Percentiles rank a stretch among this genome's conserved stretches.
phyloP scores from a whole-genome alignment of 2,888 invertebrate species.

The Melikaiella ostensackeni region DNA sequence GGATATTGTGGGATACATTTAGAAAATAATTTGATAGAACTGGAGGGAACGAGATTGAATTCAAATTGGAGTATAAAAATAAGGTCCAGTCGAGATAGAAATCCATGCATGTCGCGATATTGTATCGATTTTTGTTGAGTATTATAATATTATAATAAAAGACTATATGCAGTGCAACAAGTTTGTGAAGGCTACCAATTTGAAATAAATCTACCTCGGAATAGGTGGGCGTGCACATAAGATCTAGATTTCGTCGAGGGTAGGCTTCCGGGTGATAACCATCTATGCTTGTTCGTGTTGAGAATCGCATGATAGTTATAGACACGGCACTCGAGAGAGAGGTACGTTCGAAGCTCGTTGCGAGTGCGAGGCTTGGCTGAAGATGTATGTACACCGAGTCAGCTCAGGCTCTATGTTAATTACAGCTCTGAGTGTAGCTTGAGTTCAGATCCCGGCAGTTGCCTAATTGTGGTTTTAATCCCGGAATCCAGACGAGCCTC shows the following conservation, averaged over 20 bases:
- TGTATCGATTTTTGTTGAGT: too few relatives aligned
- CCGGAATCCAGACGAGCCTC: slow-evolving; percentile 49
- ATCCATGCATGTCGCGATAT: too few relatives aligned
- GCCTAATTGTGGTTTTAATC: slow-evolving; percentile 57
- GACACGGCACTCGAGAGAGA: slow-evolving; percentile 35
- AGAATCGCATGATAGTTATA: slow-evolving; percentile 53
- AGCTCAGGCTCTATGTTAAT: slow-evolving; percentile 46
- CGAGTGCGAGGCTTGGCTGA: slow-evolving; percentile 25
- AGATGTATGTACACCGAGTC: slow-evolving; percentile 45
- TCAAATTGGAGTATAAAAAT: too few relatives aligned
- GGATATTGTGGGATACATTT: too few relatives aligned
- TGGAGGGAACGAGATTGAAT: too few relatives aligned
- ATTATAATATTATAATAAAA: neutral
- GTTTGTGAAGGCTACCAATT: neutral
- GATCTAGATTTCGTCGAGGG: slow-evolving; percentile 26
- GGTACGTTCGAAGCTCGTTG: slow-evolving; percentile 28
- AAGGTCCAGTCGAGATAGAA: too few relatives aligned
- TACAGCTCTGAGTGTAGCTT: slow-evolving; percentile 41
- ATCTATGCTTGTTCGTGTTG: slow-evolving; percentile 56
- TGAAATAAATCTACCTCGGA: slow-evolving; percentile 18
- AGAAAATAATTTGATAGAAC: too few relatives aligned
- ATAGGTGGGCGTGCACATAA: slow-evolving; percentile 21
- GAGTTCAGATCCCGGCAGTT: slow-evolving; percentile 49
- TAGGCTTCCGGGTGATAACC: slow-evolving; percentile 39
- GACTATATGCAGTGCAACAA: too few relatives aligned